These are phyloP conservation scores for Pararge aegeria DNA, from an alignment of 1,140 invertebrate species.

Conservation along the genomic window DNA sequence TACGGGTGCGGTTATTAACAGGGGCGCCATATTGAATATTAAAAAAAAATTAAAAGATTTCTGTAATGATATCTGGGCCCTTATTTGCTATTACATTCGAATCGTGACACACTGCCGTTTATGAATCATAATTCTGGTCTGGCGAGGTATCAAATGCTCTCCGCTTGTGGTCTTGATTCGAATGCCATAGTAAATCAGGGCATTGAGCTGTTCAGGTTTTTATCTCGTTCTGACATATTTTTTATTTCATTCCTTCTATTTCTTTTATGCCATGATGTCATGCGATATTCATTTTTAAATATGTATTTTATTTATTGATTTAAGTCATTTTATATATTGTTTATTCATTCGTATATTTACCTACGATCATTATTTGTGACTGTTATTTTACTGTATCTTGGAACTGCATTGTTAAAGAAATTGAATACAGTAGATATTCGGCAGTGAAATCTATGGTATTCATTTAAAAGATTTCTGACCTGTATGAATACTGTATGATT, in stretches of 20 bases:
- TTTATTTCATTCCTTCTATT: conserved; percentile 14
- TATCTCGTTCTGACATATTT: conserved; percentile 43
- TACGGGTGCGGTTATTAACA: conserved; percentile 50
- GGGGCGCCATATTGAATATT: conserved; percentile 28
- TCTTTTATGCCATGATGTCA: background rate
- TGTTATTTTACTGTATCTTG: background rate
- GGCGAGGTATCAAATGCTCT: no score
- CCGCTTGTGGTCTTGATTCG: no score
- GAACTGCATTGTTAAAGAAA: background rate
- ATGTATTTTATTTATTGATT: background rate
- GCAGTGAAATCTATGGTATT: no score
- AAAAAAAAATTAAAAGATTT: background rate
- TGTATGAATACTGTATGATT: no score
- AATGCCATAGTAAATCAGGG: no score
- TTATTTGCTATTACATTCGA: no score
- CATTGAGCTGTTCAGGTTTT: conserved; percentile 39
- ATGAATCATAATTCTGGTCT: no score
- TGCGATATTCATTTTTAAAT: no score
- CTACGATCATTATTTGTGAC: no score
- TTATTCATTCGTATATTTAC: no score
- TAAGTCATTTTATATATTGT: background rate
- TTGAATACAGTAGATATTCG: background rate
- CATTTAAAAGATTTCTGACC: background rate
- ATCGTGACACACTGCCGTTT: no score
- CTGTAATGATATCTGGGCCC: conserved; percentile 14